Base-by-base conservation (phyloP, 2,888 invertebrate species). In the Allacma fusca region DNA sequence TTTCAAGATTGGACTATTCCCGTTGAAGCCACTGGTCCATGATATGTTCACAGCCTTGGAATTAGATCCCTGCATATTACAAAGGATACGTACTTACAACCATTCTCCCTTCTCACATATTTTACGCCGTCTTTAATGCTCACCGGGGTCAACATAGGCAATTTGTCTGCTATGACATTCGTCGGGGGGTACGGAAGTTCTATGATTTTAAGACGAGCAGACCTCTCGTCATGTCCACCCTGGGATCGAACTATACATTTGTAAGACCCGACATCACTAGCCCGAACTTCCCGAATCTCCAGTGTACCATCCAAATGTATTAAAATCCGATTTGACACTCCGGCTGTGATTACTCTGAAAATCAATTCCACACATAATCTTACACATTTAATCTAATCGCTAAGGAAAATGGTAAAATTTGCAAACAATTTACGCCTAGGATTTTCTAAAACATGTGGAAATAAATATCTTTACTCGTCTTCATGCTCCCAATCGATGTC, bases 21-120 rank as follows among this genome's bases (percentile, higher is more conserved):
- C 99, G 88, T 98, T 96, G 87, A 98, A 99, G 34, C 96, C 96
- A 0, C 96, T 94, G 16, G 93, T 93, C 98, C 98, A 99, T 24
- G 93, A 92, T 1, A 98, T 92, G 85, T 96, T 95, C 81, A 98
- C 94, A 34, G 94, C 93, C 77, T 88, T 86, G 91, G 91, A 79
- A 59, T 79, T 83, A 13, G 82, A 82, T 59, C 82, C n/a, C n/a
- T n/a, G n/a, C n/a, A n/a, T n/a, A n/a, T n/a, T n/a, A n/a, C n/a
- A n/a, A n/a, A n/a, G n/a, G n/a, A n/a, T n/a, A n/a, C n/a, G n/a
- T n/a, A n/a, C n/a, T n/a, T n/a, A n/a, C n/a, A n/a, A n/a, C n/a
- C n/a, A n/a, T n/a, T n/a, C n/a, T n/a, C n/a, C n/a, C n/a, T n/a
- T n/a, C n/a, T n/a, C n/a, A n/a, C n/a, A n/a, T n/a, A n/a, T n/a